Evolutionary conservation across 2,888 invertebrate species (phyloP).

Genomic region (Clunio marinus): DNA sequence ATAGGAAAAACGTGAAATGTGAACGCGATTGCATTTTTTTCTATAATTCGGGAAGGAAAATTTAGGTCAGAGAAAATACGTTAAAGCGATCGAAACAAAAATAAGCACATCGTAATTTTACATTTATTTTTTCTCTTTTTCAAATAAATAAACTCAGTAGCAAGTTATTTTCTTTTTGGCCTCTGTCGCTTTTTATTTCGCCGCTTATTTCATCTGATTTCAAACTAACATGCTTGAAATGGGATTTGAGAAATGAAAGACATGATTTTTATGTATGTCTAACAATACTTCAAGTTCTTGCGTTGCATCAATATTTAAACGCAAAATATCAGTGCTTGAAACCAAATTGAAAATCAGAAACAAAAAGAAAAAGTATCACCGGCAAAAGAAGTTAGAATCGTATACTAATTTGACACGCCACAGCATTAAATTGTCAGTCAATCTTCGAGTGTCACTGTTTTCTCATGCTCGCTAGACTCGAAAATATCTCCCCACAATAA

Average conservation of each 20-base stretch:
- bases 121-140: too few species aligned
- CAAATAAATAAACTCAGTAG: constrained; percentile 35
- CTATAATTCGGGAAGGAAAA: not conserved
- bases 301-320: too few species aligned
- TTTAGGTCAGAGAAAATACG: constrained; percentile 38
- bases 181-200: too few species aligned
- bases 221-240: too few species aligned
- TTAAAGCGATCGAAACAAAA: constrained; percentile 32
- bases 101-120: constrained; percentile 33
- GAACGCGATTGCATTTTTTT: constrained; percentile 6
- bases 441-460: not conserved
- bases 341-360: too few species aligned
- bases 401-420: constrained; percentile 14
- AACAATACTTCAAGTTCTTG: too few species aligned
- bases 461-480: not conserved
- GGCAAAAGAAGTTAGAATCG: not conserved
- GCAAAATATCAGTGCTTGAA: too few species aligned
- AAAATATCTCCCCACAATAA: not conserved
- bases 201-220: too few species aligned
- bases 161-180: too few species aligned
- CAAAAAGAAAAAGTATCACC: not conserved
- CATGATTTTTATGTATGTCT: too few species aligned
- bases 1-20: constrained; percentile 3
- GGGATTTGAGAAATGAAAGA: too few species aligned
- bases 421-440: constrained; percentile 35